A percentile compares a stretch with the other conserved stretches of the same genome.
Conservation (phyloP, 1,140 invertebrate species). For the Nephotettix cincticeps region DNA sequence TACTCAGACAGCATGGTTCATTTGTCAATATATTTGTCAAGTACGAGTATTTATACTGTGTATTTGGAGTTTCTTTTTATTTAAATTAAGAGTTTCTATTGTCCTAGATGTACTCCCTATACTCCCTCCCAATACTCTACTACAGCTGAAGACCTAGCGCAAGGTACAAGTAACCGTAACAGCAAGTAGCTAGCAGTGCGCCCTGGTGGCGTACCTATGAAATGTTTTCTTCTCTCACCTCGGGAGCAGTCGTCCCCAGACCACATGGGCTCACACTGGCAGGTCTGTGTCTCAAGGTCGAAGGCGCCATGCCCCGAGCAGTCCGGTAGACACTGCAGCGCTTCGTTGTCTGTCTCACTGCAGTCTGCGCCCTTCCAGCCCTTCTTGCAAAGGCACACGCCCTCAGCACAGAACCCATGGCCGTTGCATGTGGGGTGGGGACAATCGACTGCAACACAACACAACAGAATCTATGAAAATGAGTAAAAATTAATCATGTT, state of each 20-base stretch:
- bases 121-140: no score
- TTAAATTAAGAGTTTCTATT: no score
- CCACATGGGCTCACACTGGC: constrained; percentile 89
- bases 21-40: no score
- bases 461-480: no score
- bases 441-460: constrained; percentile 77
- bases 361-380: constrained; percentile 95
- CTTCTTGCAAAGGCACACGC: constrained; percentile 95
- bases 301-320: constrained; percentile 94
- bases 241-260: constrained; percentile 93
- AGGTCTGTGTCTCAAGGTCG: constrained; percentile 88
- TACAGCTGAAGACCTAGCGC: no score
- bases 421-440: constrained; percentile 93
- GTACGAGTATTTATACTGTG: no score
- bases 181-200: no score
- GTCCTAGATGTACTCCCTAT: no score
- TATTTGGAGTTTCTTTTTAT: no score
- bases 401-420: constrained; percentile 94
- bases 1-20: no score
- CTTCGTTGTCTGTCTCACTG: constrained; percentile 87
- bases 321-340: constrained; percentile 89
- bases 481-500: no score
- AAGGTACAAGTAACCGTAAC: no score
- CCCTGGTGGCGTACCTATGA: constrained; percentile 33
- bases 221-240: constrained; percentile 55